These are phyloP conservation scores for Callosobruchus maculatus DNA, from an alignment of 2,888 invertebrate genomes.

Conservation along the genomic window DNA sequence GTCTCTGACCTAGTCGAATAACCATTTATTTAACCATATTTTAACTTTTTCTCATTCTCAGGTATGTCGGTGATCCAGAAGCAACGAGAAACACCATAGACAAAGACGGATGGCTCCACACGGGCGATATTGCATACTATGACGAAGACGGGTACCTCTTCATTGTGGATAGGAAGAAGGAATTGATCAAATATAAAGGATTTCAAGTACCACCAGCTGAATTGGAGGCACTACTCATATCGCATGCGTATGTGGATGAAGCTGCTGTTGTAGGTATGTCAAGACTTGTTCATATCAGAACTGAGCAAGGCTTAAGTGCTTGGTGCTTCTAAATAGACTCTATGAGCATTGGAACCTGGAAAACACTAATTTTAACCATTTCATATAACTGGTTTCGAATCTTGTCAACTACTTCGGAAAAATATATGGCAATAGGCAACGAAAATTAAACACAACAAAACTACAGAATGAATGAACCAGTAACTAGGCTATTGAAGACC, in stretches of 20 bases:
- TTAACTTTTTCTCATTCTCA: neutral
- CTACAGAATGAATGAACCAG: too few relatives aligned
- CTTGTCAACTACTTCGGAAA: too few relatives aligned
- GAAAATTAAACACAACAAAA: too few relatives aligned
- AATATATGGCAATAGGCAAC: too few relatives aligned
- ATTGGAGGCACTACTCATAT: conserved; percentile 74
- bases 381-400: too few relatives aligned
- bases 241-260: conserved; percentile 69
- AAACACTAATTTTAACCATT: too few relatives aligned
- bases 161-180: conserved; percentile 84
- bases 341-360: too few relatives aligned
- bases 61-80: conserved; percentile 57
- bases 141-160: conserved; percentile 76
- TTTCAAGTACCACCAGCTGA: conserved; percentile 86
- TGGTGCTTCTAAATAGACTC: too few relatives aligned
- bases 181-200: conserved; percentile 89
- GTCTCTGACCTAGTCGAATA: too few relatives aligned
- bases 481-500: too few relatives aligned
- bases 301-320: too few relatives aligned
- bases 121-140: conserved; percentile 83
- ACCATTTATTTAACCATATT: too few relatives aligned
- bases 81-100: conserved; percentile 69
- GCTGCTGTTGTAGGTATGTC: conserved; percentile 74
- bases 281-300: neutral
- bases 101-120: conserved; percentile 72